phyloP scores from a whole-genome alignment of 2,797 vertebrate genomes.

The Echeneis naucrates region DNA sequence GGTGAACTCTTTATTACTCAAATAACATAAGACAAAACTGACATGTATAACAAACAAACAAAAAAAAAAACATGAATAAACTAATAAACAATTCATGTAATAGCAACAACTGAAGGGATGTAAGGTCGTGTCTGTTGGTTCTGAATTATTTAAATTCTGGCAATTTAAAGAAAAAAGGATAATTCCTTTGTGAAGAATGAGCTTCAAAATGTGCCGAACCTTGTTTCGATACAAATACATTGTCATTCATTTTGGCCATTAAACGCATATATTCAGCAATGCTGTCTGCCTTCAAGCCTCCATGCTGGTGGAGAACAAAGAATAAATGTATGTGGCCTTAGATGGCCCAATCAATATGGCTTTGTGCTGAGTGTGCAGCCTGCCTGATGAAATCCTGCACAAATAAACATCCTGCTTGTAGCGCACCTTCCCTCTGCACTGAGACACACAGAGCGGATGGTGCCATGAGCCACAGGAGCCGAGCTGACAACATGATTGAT shows the following conservation, averaged over 20 bases:
- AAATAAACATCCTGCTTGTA: conserved; percentile 71
- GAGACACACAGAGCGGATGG: conserved; percentile 33
- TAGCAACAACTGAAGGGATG: conserved; percentile 3
- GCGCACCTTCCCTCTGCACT: conserved; percentile 38
- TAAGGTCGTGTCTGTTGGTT: fast-evolving
- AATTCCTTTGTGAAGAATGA: neutral
- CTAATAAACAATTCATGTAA: neutral
- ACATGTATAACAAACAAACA: conserved; percentile 3
- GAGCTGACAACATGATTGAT: conserved; percentile 79
- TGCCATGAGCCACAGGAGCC: conserved; percentile 51
- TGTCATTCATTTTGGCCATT: neutral
- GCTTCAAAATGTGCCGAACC: neutral
- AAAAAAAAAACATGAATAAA: conserved; percentile 8
- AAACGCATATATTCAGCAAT: conserved; percentile 9
- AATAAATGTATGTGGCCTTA: conserved; percentile 46
- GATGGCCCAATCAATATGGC: conserved; percentile 68
- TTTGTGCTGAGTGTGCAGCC: conserved; percentile 75
- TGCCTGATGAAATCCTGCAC: conserved; percentile 68
- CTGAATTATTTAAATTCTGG: neutral
- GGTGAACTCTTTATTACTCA: conserved; percentile 54
- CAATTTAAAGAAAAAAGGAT: too few relatives aligned
- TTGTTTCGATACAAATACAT: neutral
- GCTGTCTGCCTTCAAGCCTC: conserved; percentile 8
- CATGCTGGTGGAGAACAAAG: conserved; percentile 62
- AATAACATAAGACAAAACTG: neutral